phyloP scores from a whole-genome alignment of 30 jellyfish, hydroid and myxozoan genomes.

The Sanderia malayensis region DNA sequence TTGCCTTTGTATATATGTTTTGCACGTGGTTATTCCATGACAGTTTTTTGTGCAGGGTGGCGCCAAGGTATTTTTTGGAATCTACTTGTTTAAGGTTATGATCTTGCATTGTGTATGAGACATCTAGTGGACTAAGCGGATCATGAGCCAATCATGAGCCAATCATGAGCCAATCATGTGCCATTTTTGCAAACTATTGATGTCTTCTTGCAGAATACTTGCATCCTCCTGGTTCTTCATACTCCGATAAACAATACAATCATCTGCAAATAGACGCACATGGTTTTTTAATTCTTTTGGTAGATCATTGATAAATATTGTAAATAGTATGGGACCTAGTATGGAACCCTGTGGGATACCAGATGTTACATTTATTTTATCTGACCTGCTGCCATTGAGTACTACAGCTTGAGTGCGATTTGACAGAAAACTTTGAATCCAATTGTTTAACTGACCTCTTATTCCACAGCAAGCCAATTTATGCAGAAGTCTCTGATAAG shows the following conservation, averaged over 20 bases:
- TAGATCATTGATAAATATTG: conserved; percentile 2
- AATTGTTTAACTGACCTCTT: neutral
- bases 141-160: conserved; percentile 10
- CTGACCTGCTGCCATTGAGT: neutral
- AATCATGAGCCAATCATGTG: conserved; percentile 27
- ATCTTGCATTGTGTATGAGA: conserved; percentile 14
- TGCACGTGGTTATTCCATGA: conserved; percentile 14
- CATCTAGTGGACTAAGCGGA: conserved; percentile 7
- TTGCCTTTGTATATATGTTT: conserved; percentile 18
- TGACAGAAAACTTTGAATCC: neutral
- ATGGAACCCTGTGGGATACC: conserved; percentile 17
- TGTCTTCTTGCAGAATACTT: conserved; percentile 34
- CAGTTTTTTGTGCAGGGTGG: conserved; percentile 12
- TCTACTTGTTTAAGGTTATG: conserved; percentile 18
- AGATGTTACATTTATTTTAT: neutral
- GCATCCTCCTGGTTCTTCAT: conserved; percentile 15
- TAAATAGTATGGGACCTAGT: conserved; percentile 5
- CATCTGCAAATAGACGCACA: conserved; percentile 12
- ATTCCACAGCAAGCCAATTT: neutral
- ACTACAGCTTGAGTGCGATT: neutral
- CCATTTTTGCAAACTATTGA: conserved; percentile 27
- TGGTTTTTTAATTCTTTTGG: conserved; percentile 5
- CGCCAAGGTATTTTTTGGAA: conserved; percentile 24
- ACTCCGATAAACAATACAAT: conserved; percentile 18
- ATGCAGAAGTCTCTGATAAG: neutral